Evolutionary conservation across 2,797 vertebrate genomes (phyloP).

Genomic region (Pygocentrus nattereri): DNA sequence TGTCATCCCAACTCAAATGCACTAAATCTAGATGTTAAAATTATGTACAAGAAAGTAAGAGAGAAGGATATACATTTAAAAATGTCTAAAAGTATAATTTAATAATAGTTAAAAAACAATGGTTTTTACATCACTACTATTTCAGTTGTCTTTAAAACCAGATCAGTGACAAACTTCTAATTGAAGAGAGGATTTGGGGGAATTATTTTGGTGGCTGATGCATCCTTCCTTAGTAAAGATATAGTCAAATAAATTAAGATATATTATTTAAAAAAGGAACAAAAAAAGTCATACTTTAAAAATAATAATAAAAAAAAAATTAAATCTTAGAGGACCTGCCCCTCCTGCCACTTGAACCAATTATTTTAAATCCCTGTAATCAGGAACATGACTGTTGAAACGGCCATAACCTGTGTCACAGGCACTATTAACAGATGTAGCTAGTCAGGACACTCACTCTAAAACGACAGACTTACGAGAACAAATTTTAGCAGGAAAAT

Average conservation of each 20-base stretch:
- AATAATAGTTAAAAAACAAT: slow-evolving; percentile 50
- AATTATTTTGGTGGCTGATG: neutral
- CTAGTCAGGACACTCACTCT: slow-evolving; percentile 23
- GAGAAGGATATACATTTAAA: slow-evolving; percentile 16
- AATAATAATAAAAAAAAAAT: slow-evolving; percentile 55
- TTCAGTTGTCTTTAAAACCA: slow-evolving; percentile 31
- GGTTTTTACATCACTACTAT: slow-evolving; percentile 6
- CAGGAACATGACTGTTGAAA: slow-evolving; percentile 47
- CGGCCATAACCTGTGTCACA: slow-evolving; percentile 30
- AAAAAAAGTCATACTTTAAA: slow-evolving; percentile 32
- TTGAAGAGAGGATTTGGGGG: neutral
- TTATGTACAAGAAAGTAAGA: slow-evolving; percentile 48
- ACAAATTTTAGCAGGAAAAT: slow-evolving; percentile 40
- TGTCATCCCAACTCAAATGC: neutral
- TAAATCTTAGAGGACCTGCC: slow-evolving; percentile 82
- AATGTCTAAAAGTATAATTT: slow-evolving; percentile 36
- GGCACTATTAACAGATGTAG: slow-evolving; percentile 11
- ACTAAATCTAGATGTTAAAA: slow-evolving; percentile 35
- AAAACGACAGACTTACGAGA: slow-evolving; percentile 29
- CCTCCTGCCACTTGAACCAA: slow-evolving; percentile 69
- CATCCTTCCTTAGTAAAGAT: slow-evolving; percentile 21
- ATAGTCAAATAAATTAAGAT: slow-evolving; percentile 58
- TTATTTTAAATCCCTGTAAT: slow-evolving; percentile 25
- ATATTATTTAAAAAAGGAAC: slow-evolving; percentile 27
- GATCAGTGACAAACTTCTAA: neutral